Conservation (phyloP, 2,113 vertebrate genomes). For the Fregata magnificens region DNA sequence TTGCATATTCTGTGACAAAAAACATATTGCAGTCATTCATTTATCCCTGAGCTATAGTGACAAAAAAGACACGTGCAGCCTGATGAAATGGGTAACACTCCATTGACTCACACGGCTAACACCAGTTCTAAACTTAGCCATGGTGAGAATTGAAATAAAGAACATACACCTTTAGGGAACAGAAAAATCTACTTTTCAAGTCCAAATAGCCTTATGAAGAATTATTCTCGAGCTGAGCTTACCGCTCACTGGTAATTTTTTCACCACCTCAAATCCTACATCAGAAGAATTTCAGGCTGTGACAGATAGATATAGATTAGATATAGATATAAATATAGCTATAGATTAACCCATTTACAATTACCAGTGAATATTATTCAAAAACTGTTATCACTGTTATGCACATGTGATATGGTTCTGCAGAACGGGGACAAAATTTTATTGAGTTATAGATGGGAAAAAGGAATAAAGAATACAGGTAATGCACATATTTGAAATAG, state of each 20-base stretch:
- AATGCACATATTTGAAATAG: conserved; percentile 44
- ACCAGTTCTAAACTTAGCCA: background rate
- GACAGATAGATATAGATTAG: background rate
- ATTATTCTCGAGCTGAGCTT: background rate
- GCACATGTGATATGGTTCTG: background rate
- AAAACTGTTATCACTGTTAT: background rate
- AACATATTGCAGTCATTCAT: background rate
- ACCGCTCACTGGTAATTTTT: background rate
- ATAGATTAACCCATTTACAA: background rate
- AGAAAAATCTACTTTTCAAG: background rate
- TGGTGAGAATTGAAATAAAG: background rate
- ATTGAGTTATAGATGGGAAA: conserved; percentile 31
- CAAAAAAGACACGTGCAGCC: background rate
- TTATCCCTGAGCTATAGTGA: background rate
- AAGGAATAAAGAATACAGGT: conserved; percentile 51
- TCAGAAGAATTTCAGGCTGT: background rate
- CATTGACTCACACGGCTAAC: background rate
- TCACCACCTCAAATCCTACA: background rate
- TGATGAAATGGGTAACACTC: background rate
- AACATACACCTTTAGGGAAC: background rate
- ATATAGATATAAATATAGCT: background rate
- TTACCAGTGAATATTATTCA: background rate
- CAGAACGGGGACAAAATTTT: conserved; percentile 17
- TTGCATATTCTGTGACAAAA: background rate
- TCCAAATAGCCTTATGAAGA: background rate